phyloP scores from a whole-genome alignment of 2,888 invertebrate genomes.

The Diogma glabrata region DNA sequence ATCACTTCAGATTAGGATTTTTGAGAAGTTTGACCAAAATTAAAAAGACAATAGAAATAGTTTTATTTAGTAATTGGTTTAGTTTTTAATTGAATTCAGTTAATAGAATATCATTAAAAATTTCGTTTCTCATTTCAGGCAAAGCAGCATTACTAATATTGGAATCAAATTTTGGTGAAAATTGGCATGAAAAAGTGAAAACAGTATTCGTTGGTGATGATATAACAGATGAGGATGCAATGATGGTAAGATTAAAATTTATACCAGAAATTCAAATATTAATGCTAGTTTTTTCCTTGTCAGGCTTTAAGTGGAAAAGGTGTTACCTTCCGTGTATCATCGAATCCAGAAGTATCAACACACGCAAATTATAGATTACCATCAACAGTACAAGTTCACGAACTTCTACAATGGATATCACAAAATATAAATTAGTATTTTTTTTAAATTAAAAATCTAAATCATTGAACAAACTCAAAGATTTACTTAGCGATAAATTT shows the following conservation, averaged over 20 bases:
- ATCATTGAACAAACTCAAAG: too few relatives aligned
- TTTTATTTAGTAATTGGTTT: too few relatives aligned
- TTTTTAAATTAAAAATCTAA: too few relatives aligned
- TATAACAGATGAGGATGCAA: constrained; percentile 81
- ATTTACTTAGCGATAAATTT: too few relatives aligned
- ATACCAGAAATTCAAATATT: constrained; percentile 10
- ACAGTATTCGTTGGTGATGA: constrained; percentile 83
- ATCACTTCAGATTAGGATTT: too few relatives aligned
- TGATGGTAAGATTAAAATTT: constrained; percentile 48
- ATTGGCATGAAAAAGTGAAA: constrained; percentile 56
- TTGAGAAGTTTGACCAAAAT: too few relatives aligned
- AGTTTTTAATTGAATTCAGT: too few relatives aligned
- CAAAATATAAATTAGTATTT: too few relatives aligned
- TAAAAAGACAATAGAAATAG: too few relatives aligned
- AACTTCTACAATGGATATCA: constrained; percentile 58
- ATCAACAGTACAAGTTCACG: constrained; percentile 56
- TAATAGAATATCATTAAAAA: neutral
- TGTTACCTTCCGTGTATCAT: constrained; percentile 61
- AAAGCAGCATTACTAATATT: constrained; percentile 62
- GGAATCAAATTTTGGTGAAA: constrained; percentile 56
- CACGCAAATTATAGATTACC: constrained; percentile 58
- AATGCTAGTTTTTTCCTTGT: constrained; percentile 13
- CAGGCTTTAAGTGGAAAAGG: constrained; percentile 62
- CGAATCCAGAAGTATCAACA: constrained; percentile 53
- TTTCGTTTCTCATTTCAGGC: constrained; percentile 22